Base-by-base conservation (phyloP, 2,888 invertebrate species). In the Sphecodes monilicornis region DNA sequence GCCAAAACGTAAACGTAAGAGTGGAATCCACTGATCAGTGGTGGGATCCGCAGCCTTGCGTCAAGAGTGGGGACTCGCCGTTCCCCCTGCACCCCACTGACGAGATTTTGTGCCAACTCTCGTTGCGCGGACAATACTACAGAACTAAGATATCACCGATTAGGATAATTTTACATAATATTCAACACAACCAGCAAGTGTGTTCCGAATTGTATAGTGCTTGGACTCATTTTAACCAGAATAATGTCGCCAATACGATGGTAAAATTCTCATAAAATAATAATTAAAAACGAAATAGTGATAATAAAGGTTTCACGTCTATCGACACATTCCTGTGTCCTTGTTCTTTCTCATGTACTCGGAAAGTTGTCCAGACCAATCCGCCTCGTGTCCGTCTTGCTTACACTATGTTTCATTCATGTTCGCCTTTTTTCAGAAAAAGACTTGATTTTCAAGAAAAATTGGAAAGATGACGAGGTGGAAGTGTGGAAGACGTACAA, bases 401-500 rank as follows among this genome's bases (percentile, higher is more conserved):
- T 39, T 8, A 5, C 39, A 39, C 8, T 39, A 39, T 39, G 39
- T 39, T 39, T 39, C 39, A 39, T 39, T 39, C 39, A 0, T 39
- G 8, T 39, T 39, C 39, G 39, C 5, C 39, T 39, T 39, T 39
- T 0, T 39, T 39, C 39, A 39, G 39, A 39, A 8, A 8, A 50
- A 50, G 3, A 50, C 3, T n/a, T n/a, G 50, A 10, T 50, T 22
- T 10, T 1, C 22, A 8, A 3, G 50, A n/a, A 50, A 50, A 50
- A 50, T 50, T 50, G 77, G 70, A 43, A 76, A 68, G 78, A 78
- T 74, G 69, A 79, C 78, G 86, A 82, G 50, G 79, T 77, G 77
- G 83, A 83, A 69, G 75, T 43, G 39, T 72, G 41, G 69, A 71
- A 86, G 84, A 64, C 80, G 88, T 78, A 90, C 92, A 91, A 93